A percentile compares a stretch with the other conserved stretches of the same genome.
phyloP scores from a whole-genome alignment of 2,888 invertebrate species.

The Lamproptera curius region DNA sequence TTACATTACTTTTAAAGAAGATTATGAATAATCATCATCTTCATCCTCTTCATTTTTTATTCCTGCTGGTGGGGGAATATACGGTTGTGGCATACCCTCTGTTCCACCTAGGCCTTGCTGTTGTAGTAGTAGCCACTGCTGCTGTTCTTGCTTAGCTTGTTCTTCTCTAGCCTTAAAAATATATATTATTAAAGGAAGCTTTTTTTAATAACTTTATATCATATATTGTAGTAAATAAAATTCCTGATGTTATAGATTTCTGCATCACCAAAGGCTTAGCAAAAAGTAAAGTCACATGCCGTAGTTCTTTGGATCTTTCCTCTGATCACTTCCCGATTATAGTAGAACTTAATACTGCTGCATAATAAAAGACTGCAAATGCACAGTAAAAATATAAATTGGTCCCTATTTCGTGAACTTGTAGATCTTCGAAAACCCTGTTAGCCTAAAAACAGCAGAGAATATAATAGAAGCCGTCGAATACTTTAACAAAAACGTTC shows the following conservation, averaged over 20 bases:
- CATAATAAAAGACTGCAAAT: background rate
- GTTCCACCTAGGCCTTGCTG: slow-evolving; percentile 61
- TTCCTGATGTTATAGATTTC: no score
- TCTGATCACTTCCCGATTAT: background rate
- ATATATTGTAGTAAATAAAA: no score
- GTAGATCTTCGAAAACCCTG: no score
- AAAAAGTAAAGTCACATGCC: no score
- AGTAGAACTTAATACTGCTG: background rate
- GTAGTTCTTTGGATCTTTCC: background rate
- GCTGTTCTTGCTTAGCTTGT: slow-evolving; percentile 94
- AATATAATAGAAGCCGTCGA: no score
- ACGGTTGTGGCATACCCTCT: slow-evolving; percentile 57
- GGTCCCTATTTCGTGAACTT: no score
- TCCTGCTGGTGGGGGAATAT: slow-evolving; percentile 57
- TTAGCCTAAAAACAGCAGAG: no score
- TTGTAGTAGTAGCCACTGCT: slow-evolving; percentile 93
- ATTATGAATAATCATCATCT: slow-evolving; percentile 71
- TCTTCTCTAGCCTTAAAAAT: slow-evolving; percentile 86
- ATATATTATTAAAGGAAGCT: no score
- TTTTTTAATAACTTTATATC: no score
- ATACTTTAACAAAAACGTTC: background rate
- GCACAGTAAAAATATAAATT: no score
- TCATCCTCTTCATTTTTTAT: slow-evolving; percentile 66
- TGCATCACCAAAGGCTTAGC: no score
- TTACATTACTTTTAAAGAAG: background rate